Base-by-base conservation (phyloP, 2,797 vertebrate species). In the Lacerta bilineata region DNA sequence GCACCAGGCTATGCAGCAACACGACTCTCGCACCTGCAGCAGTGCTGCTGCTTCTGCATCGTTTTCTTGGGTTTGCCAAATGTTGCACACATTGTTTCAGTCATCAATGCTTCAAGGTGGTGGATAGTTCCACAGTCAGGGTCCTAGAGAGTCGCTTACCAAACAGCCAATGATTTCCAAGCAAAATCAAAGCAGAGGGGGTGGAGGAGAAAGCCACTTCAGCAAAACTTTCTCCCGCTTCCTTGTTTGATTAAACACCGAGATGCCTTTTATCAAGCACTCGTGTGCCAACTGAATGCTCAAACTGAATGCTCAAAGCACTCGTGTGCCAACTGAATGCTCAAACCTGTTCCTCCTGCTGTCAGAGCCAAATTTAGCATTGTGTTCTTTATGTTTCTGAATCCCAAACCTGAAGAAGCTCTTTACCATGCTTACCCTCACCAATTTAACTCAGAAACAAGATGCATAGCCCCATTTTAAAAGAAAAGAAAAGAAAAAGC, bases 401-500 rank as follows among this genome's bases (percentile, higher is more conserved):
- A 20, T 61, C 78, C 50, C 72, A 71, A 83, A 43, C 33, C 46
- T 78, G n/a, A 75, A 33, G 69, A 46, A 77, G 43, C 55, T 25
- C 50, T n/a, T 43, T 46, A n/a, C 27, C 23, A 17, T 33, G 18
- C 18, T 33, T 23, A 64, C 64, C 15, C 13, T 71, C 79, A 43
- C 41, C 43, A 81, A 10, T 55, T 41, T 80, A 80, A 68, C 50
- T 33, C 50, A 55, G 50, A 80, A 84, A 84, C 36, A n/a, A 27
- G 23, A 69, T 69, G 29, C 18, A 25, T 66, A 33, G 20, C 4
- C 66, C 66, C 88, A 27, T 83, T 93, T 93, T 75, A 33, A 64
- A 20, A 77, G 71, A 68, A 80, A 90, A 33, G 33, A 33, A 33
- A 33, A 68, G 76, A 90, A 93, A 87, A 89, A 92, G 92, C 89